These are phyloP conservation scores for Diplodus sargus DNA, from an alignment of 2,797 vertebrate genomes.

Conservation along the genomic window DNA sequence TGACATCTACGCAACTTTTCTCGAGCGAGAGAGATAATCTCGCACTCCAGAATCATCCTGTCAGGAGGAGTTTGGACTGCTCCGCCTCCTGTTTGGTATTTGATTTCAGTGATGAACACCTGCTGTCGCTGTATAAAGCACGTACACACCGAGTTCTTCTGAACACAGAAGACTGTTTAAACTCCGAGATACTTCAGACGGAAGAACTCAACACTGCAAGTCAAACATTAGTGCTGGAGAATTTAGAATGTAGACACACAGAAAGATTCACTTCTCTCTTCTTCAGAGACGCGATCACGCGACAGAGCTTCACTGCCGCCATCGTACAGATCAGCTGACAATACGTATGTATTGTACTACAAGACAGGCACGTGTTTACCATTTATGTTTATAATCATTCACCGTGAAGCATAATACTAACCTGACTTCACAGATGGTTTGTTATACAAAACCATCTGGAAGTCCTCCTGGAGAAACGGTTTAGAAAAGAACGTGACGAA, in stretches of 20 bases:
- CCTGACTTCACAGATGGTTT: too few relatives aligned
- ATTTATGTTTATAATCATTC: not conserved
- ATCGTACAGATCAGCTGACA: constrained; percentile 10
- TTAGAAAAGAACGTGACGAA: too few relatives aligned
- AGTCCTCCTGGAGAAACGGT: too few relatives aligned
- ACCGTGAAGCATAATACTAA: not conserved
- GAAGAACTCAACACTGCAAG: constrained; percentile 35
- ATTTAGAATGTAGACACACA: not conserved
- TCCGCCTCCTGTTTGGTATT: constrained; percentile 33
- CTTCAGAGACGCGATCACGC: constrained; percentile 21
- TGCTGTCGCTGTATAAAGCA: not conserved
- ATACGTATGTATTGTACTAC: not conserved
- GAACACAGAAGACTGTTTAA: constrained; percentile 39
- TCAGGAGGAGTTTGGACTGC: constrained; percentile 31
- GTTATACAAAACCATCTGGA: too few relatives aligned
- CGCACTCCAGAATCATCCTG: constrained; percentile 25
- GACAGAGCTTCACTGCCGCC: constrained; percentile 11
- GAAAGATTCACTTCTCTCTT: constrained; percentile 21
- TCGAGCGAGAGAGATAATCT: constrained; percentile 35
- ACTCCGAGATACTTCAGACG: constrained; percentile 34
- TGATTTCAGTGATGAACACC: constrained; percentile 22
- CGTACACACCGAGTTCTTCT: constrained; percentile 26
- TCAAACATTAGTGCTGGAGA: constrained; percentile 26
- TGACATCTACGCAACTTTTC: constrained; percentile 9
- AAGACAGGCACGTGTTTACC: not conserved